Conservation (phyloP, 1,140 invertebrate genomes). For the Hermetia illucens region DNA sequence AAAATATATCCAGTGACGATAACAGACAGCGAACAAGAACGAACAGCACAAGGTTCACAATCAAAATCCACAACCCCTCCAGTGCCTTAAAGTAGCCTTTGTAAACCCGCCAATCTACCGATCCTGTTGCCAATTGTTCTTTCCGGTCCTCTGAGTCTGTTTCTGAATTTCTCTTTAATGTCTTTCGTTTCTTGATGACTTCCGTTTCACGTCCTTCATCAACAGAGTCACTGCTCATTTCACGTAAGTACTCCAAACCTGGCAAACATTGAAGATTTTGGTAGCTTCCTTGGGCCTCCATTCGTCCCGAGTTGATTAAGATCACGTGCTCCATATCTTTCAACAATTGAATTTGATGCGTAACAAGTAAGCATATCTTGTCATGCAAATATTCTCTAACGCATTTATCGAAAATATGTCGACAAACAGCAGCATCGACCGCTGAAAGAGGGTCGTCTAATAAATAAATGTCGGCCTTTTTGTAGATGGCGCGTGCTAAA, state of each 20-base stretch:
- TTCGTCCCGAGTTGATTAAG: slow-evolving; percentile 39
- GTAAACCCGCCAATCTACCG: slow-evolving; percentile 40
- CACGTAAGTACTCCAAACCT: no score
- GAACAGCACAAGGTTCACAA: slow-evolving; percentile 42
- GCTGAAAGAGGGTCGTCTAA: slow-evolving; percentile 72
- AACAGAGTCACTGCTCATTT: no score
- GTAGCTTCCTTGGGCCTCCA: slow-evolving; percentile 27
- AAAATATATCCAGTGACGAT: slow-evolving; percentile 61
- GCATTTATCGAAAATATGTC: slow-evolving; percentile 57
- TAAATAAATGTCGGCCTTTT: slow-evolving; percentile 50
- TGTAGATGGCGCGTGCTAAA: slow-evolving; percentile 34
- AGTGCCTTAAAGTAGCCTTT: slow-evolving; percentile 51
- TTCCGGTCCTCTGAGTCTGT: slow-evolving; percentile 24
- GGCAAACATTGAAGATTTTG: slow-evolving; percentile 20
- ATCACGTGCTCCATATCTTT: slow-evolving; percentile 56
- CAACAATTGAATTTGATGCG: slow-evolving; percentile 77
- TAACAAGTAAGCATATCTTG: slow-evolving; percentile 65
- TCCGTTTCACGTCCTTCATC: no score
- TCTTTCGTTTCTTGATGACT: no score
- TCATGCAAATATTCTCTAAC: slow-evolving; percentile 50
- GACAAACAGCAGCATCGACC: slow-evolving; percentile 66
- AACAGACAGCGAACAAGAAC: slow-evolving; percentile 50
- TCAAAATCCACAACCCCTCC: slow-evolving; percentile 41
- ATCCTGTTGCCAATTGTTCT: slow-evolving; percentile 30
- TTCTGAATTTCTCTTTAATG: no score